Percentiles rank a stretch among this genome's conserved stretches.
Evolutionary conservation across 2,797 vertebrate genomes (phyloP).

Genomic region (Pseudochirops corinnae): DNA sequence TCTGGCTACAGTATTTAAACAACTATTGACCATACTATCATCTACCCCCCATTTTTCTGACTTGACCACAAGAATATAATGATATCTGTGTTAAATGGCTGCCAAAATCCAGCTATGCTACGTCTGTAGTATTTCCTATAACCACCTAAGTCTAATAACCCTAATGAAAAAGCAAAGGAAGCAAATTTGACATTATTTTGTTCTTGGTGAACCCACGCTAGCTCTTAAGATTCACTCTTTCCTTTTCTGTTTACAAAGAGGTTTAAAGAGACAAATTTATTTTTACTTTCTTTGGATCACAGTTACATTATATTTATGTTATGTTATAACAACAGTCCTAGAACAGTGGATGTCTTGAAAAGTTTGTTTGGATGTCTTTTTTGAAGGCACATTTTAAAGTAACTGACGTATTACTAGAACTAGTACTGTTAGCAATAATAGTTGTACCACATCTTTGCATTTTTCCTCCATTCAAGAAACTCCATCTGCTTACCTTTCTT

Average conservation of each 20-base stretch:
- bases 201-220: neutral
- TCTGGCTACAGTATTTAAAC: neutral
- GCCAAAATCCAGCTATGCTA: neutral
- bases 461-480: neutral
- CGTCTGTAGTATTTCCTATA: neutral
- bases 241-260: neutral
- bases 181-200: neutral
- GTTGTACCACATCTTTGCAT: neutral
- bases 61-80: neutral
- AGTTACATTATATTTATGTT: neutral
- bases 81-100: neutral
- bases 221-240: neutral
- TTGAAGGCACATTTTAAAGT: neutral
- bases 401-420: neutral
- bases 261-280: neutral
- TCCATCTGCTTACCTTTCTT: neutral
- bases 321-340: neutral
- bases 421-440: neutral
- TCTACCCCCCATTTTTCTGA: neutral
- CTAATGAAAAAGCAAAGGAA: neutral
- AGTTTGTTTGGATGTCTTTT: neutral
- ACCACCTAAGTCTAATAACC: neutral
- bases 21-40: neutral
- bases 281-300: neutral
- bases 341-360: neutral